Evolutionary conservation across 2,888 invertebrate genomes (phyloP), one percentile per base, ranked within the genome.

Genomic region (Hirudinaria manillensis): DNA sequence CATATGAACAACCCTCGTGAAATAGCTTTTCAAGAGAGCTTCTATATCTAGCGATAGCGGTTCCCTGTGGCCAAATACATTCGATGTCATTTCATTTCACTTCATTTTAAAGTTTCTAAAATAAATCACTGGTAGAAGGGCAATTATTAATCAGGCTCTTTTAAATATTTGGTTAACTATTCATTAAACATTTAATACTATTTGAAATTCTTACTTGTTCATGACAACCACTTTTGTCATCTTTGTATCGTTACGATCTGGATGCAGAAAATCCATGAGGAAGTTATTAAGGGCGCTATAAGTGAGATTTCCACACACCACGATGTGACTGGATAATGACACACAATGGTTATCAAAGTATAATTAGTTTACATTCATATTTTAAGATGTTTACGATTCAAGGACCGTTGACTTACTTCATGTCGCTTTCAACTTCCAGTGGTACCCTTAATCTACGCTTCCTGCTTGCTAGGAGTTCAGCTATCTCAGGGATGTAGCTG

Each of bases 181-280:
- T 10, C 16, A 10, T 16, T 19, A 13, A 16, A 2, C 24, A 61
- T 1, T 16, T 16, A 61, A 61, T 61, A 24, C 10, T 29, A 19
- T n/a, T 61, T n/a, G 29, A 61, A 27, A 10, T 27, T 27, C 61
- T 16, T 29, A 61, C 61, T 61, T 29, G 61, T 61, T 29, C 29
- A 61, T 24, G 7, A 61, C 29, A 27, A 61, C 61, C 24, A 61
- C 61, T n/a, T 61, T 61, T 4, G 24, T 61, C 29, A 10, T 13
- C 61, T n/a, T 61, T n/a, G 61, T 61, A 13, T 61, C 61, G 1
- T 29, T 24, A 7, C 61, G 61, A 61, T 61, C 61, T 61, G 24
- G 24, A n/a, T 61, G 61, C 19, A 61, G 61, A 29, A 61, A 61
- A 61, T 61, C 61, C 29, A 24, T 61, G 13, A 61, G 61, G 61